Evolutionary conservation across 2,888 invertebrate genomes (phyloP).

Genomic region (Boloria euphrosyne): DNA sequence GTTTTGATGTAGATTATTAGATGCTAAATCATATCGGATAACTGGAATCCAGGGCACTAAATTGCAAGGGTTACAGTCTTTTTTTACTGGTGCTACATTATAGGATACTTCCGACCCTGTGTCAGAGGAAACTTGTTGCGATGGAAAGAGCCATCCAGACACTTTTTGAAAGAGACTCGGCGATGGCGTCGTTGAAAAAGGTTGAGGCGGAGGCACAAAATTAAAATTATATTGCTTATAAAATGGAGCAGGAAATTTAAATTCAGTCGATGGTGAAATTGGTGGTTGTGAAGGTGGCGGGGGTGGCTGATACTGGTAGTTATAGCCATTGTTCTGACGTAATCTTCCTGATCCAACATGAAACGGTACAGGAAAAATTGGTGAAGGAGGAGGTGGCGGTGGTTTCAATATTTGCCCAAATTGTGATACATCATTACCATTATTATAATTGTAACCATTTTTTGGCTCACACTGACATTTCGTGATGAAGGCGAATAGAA

Average conservation of each 20-base stretch:
- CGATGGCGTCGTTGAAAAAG: constrained; percentile 67
- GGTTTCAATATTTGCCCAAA: constrained; percentile 71
- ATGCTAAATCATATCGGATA: constrained; percentile 71
- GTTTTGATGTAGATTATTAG: constrained; percentile 61
- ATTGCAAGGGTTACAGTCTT: constrained; percentile 89
- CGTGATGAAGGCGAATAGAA: constrained; percentile 56
- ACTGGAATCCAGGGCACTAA: constrained; percentile 92
- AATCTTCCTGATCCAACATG: constrained; percentile 59
- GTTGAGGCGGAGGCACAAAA: constrained; percentile 72
- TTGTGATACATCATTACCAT: constrained; percentile 55
- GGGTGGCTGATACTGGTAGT: constrained; percentile 64
- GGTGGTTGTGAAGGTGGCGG: constrained; percentile 51
- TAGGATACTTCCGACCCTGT: constrained; percentile 46
- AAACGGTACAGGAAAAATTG: constrained; percentile 69
- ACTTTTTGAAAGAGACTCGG: constrained; percentile 83
- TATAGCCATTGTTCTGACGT: constrained; percentile 63
- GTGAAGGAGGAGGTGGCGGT: constrained; percentile 67
- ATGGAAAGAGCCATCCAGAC: constrained; percentile 84
- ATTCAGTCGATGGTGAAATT: constrained; percentile 51
- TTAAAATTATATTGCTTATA: constrained; percentile 77
- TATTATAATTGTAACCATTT: constrained; percentile 51
- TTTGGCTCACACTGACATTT: constrained; percentile 59
- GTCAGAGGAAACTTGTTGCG: constrained; percentile 64
- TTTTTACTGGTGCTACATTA: constrained; percentile 65
- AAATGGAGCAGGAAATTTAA: constrained; percentile 74